These are phyloP conservation scores for Tetrax tetrax DNA, from an alignment of 2,113 vertebrate genomes.

Conservation along the genomic window DNA sequence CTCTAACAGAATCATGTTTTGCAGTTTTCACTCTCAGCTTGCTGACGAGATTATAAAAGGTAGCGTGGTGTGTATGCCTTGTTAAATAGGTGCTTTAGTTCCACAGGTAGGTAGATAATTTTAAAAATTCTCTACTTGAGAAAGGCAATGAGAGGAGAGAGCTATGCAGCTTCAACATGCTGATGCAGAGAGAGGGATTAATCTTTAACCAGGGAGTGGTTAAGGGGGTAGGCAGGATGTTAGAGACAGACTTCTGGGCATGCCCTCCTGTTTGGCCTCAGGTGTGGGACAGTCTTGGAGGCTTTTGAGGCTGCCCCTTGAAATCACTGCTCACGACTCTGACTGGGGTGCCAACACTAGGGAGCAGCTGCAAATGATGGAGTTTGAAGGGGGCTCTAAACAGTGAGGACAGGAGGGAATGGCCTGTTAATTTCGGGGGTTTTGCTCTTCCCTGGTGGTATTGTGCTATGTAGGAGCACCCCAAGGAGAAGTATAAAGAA, in stretches of 20 bases:
- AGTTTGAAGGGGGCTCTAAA: background rate
- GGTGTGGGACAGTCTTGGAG: background rate
- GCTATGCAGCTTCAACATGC: background rate
- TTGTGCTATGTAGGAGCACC: background rate
- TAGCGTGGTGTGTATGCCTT: background rate
- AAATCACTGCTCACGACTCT: background rate
- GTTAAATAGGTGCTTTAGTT: background rate
- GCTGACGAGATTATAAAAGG: conserved; percentile 35
- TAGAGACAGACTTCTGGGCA: background rate
- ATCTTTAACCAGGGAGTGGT: background rate
- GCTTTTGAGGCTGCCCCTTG: background rate
- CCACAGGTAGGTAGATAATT: background rate
- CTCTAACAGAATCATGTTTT: background rate
- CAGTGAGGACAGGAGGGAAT: background rate
- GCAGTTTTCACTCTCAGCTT: background rate
- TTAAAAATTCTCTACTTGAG: background rate
- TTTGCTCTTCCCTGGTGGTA: background rate
- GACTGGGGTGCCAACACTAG: background rate
- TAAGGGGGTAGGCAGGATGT: background rate
- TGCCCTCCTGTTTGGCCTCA: background rate
- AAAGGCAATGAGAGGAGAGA: background rate
- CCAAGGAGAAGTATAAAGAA: background rate
- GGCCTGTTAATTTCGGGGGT: background rate
- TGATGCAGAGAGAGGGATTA: background rate
- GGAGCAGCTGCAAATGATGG: background rate